Evolutionary conservation across 2,888 invertebrate species (phyloP).

Genomic region (Diplolepis rosae): DNA sequence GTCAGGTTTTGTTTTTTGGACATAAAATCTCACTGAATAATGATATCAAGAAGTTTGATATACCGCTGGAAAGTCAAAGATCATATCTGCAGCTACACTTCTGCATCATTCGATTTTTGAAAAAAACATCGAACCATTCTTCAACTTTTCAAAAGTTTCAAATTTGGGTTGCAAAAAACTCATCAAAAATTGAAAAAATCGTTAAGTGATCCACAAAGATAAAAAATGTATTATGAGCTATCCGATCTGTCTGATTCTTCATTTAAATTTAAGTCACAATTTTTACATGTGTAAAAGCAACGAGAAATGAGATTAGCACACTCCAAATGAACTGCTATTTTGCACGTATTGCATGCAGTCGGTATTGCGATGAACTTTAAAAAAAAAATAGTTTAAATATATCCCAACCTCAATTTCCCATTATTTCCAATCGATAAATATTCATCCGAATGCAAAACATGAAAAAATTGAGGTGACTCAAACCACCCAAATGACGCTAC

Average conservation of each 20-base stretch:
- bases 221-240: no score
- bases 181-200: neutral
- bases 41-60: neutral
- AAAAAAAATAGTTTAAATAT: no score
- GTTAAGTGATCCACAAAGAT: no score
- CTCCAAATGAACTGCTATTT: neutral
- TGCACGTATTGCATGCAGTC: neutral
- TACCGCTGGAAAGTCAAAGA: neutral
- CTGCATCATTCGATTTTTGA: neutral
- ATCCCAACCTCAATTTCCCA: no score
- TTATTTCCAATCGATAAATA: no score
- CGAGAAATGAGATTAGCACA: neutral
- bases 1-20: neutral
- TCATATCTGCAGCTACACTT: neutral
- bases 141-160: no score
- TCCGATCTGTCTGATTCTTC: neutral
- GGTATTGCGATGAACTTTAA: conserved; percentile 59
- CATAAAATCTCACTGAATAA: no score
- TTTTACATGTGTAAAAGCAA: neutral
- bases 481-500: no score
- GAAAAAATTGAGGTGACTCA: no score
- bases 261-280: neutral
- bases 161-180: neutral
- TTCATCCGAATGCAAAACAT: no score
- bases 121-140: no score